phyloP scores from a whole-genome alignment of 92 coral and sea anemone species.

The Micromussa lordhowensis region DNA sequence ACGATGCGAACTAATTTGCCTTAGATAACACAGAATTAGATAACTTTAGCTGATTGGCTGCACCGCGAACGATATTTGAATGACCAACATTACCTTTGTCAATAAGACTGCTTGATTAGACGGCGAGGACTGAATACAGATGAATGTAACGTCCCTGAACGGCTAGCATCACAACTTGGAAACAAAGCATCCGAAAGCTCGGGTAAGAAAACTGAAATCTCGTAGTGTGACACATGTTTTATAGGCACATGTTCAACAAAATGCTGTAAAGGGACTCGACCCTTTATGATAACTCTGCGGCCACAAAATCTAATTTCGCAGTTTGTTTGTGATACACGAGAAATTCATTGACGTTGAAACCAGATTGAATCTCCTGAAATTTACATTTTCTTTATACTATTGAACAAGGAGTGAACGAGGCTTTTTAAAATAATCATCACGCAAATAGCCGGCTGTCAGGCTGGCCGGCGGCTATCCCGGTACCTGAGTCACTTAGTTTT shows the following conservation, averaged over 20 bases:
- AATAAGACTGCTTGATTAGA: slow-evolving; percentile 26
- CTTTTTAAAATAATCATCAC: slow-evolving; percentile 1
- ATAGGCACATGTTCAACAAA: neutral
- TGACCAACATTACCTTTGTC: slow-evolving; percentile 38
- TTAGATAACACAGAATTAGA: slow-evolving; percentile 30
- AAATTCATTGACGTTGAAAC: slow-evolving; percentile 10
- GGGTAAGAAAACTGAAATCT: slow-evolving; percentile 9
- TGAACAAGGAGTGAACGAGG: neutral
- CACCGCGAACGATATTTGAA: slow-evolving; percentile 8
- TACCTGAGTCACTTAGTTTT: neutral
- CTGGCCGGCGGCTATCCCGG: slow-evolving; percentile 1
- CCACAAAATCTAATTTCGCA: slow-evolving; percentile 16
- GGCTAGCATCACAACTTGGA: neutral
- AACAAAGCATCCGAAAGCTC: neutral
- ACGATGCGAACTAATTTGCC: slow-evolving; percentile 19
- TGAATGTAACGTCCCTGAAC: neutral
- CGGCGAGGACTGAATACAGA: slow-evolving; percentile 8
- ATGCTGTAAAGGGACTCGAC: neutral
- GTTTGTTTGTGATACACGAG: slow-evolving; percentile 14
- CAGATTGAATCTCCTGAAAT: neutral
- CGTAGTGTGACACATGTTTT: neutral
- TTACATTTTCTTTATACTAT: neutral
- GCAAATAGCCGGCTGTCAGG: neutral
- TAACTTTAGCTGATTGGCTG: slow-evolving; percentile 33
- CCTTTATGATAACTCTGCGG: neutral